Conservation (phyloP, 1,140 invertebrate species). For the Hycleus phaleratus region DNA sequence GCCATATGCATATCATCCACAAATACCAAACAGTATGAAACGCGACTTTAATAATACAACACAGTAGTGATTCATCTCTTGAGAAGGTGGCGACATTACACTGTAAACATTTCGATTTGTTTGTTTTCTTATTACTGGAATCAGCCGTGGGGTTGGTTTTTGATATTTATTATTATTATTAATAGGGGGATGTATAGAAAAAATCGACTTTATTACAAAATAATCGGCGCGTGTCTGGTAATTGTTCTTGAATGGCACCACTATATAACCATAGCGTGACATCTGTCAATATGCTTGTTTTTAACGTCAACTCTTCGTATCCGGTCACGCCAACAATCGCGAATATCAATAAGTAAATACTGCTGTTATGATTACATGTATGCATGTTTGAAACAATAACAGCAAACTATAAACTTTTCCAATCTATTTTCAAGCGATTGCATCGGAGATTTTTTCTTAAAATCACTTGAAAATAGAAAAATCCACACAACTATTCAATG, state of each 20-base stretch:
- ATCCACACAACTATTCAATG: too few relatives aligned
- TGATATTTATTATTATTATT: neutral
- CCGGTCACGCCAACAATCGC: slow-evolving; percentile 17
- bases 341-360: slow-evolving; percentile 22
- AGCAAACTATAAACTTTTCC: slow-evolving; percentile 26
- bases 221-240: slow-evolving; percentile 13
- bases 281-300: slow-evolving; percentile 19
- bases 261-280: slow-evolving; percentile 13
- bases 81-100: too few relatives aligned
- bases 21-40: slow-evolving; percentile 6
- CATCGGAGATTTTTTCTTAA: slow-evolving; percentile 5
- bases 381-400: slow-evolving; percentile 9
- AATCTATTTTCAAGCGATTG: slow-evolving; percentile 25
- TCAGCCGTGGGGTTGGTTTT: neutral
- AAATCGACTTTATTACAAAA: slow-evolving; percentile 10
- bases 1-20: slow-evolving; percentile 11
- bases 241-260: slow-evolving; percentile 4
- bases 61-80: too few relatives aligned
- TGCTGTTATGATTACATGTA: slow-evolving; percentile 17
- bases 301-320: slow-evolving; percentile 20
- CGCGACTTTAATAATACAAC: slow-evolving; percentile 9
- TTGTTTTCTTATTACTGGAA: neutral
- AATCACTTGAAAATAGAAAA: too few relatives aligned
- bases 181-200: neutral
- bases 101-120: neutral